Evolutionary conservation across 2,797 vertebrate species (phyloP), one percentile per base, ranked within the genome.

Genomic region (Chanos chanos): DNA sequence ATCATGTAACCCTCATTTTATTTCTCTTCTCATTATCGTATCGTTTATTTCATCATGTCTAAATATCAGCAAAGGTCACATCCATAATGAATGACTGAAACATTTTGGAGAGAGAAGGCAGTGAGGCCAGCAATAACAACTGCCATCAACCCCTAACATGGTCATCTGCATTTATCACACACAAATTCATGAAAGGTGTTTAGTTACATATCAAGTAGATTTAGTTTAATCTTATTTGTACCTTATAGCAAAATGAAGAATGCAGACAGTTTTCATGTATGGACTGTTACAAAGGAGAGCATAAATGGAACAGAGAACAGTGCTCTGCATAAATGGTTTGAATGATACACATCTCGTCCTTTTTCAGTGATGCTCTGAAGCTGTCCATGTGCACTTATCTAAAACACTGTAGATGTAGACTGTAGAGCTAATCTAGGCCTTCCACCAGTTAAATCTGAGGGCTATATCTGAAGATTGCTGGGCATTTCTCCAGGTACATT

Each of bases 41-140:
- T 58, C 19, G 34, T 57, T 65, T 57, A 40, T 56, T 50, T 65
- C 25, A 57, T 50, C 47, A 45, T 37, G 54, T 36, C 16, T 54
- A 66, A 28, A 66, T 51, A 58, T 54, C 37, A 52, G 47, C 22
- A 66, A 66, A 66, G 63, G 63, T 52, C 63, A 58, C 63, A 58
- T 66, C 15, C 54, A 66, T 66, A 66, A 66, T 66, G 36, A 65
- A 58, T 52, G 27, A 51, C 34, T 34, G 15, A 49, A 57, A 43
- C 65, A 50, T 65, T 44, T 65, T n/a, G 61, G 9, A 7, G 3
- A 15, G n/a, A 27, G 22, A 40, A n/a, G n/a, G 0, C 8, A 37
- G 5, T 4, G 10, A 48, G 43, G 28, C 33, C 2, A 9, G 45
- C 36, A 31, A 27, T 24, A 15, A 41, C 28, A n/a, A 9, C 37